Conservation (phyloP, 2,888 invertebrate genomes). For the Cistogaster globosa region DNA sequence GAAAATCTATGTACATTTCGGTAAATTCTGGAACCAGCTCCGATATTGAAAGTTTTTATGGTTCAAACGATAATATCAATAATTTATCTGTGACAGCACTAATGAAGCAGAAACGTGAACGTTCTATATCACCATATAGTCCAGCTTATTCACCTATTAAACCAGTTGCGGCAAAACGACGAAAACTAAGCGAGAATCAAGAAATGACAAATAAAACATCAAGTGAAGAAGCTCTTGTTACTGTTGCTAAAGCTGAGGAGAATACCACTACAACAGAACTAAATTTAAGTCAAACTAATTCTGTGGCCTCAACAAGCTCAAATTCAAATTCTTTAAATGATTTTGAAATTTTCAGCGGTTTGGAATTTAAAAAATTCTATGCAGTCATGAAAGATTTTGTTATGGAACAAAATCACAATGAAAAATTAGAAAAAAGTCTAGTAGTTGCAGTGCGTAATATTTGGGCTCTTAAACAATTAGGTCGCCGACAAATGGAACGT, state of each 20-base stretch:
- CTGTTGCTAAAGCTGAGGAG: background rate
- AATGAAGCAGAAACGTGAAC: conserved; percentile 76
- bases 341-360: conserved; percentile 70
- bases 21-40: conserved; percentile 71
- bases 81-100: conserved; percentile 72
- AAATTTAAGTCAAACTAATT: conserved; percentile 46
- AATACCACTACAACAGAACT: background rate
- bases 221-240: background rate
- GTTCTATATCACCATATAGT: conserved; percentile 80
- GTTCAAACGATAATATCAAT: conserved; percentile 75
- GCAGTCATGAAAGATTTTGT: conserved; percentile 78
- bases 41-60: conserved; percentile 79
- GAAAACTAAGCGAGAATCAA: conserved; percentile 75
- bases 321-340: conserved; percentile 56
- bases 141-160: conserved; percentile 80
- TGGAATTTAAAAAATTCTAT: conserved; percentile 78
- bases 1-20: conserved; percentile 73
- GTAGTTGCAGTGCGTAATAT: conserved; percentile 77
- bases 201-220: background rate
- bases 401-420: conserved; percentile 75
- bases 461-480: conserved; percentile 78
- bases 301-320: conserved; percentile 19
- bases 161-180: conserved; percentile 74
- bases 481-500: conserved; percentile 73
- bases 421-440: conserved; percentile 76